A percentile compares a stretch with the other conserved stretches of the same genome.
These are phyloP conservation scores for Charanyca ferruginea DNA, from an alignment of 2,888 invertebrate genomes.

Conservation along the genomic window DNA sequence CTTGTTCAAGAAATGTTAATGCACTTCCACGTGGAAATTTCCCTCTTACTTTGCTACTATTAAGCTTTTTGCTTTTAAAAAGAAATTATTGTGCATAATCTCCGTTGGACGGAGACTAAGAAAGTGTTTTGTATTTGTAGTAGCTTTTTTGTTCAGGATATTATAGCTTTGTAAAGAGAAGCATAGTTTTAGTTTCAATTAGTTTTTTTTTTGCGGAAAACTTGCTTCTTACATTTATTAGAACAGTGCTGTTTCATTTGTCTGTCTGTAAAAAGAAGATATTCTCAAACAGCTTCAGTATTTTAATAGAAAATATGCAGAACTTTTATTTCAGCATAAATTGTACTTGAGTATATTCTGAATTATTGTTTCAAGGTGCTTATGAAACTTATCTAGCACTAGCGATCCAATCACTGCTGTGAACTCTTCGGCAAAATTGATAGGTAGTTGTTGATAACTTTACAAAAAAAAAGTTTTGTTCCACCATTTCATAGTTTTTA, in stretches of 20 bases:
- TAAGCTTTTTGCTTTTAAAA: constrained; percentile 62
- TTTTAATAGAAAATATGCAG: constrained; percentile 39
- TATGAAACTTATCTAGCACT: constrained; percentile 38
- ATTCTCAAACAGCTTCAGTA: constrained; percentile 28
- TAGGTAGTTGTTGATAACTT: constrained; percentile 45
- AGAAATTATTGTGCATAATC: constrained; percentile 70
- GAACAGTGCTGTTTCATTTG: constrained; percentile 36
- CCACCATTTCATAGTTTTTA: constrained; percentile 60
- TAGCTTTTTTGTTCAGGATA: constrained; percentile 48
- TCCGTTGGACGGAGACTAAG: constrained; percentile 51
- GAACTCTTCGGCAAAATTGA: constrained; percentile 42
- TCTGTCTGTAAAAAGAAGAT: constrained; percentile 40
- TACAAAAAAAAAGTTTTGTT: constrained; percentile 53
- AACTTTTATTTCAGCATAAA: constrained; percentile 31
- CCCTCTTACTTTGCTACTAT: constrained; percentile 48
- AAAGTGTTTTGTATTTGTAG: constrained; percentile 58
- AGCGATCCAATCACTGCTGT: constrained; percentile 54
- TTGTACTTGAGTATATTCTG: constrained; percentile 19
- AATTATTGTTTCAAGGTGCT: constrained; percentile 33
- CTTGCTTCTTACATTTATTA: constrained; percentile 37
- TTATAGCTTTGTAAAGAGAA: constrained; percentile 52
- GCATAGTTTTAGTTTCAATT: constrained; percentile 42
- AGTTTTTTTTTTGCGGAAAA: constrained; percentile 21
- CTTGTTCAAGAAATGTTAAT: constrained; percentile 73
- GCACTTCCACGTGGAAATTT: constrained; percentile 66